phyloP scores from a whole-genome alignment of 1,140 invertebrate species.

The Danaus plexippus region DNA sequence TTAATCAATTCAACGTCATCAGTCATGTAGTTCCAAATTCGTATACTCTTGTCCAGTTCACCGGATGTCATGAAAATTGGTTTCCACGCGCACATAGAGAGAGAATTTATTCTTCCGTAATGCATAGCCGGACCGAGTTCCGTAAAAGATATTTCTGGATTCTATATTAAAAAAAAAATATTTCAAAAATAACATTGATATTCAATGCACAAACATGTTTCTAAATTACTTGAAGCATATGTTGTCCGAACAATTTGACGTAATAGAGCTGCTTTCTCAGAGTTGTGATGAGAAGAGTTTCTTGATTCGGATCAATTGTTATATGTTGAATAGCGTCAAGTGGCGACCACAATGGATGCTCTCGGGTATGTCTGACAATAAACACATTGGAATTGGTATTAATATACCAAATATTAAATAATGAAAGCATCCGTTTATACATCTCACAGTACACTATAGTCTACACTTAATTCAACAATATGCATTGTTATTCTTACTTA shows the following conservation, averaged over 20 bases:
- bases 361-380: slow-evolving; percentile 50
- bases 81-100: slow-evolving; percentile 91
- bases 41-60: slow-evolving; percentile 82
- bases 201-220: not conserved
- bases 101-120: slow-evolving; percentile 81
- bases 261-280: slow-evolving; percentile 76
- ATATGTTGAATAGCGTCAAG: slow-evolving; percentile 74
- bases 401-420: slow-evolving; percentile 5
- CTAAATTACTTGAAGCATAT: slow-evolving; percentile 56
- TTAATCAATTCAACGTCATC: slow-evolving; percentile 83
- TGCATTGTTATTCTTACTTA: slow-evolving; percentile 38
- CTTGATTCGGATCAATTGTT: slow-evolving; percentile 70
- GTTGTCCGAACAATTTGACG: slow-evolving; percentile 72
- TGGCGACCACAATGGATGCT: slow-evolving; percentile 54
- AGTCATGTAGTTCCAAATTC: slow-evolving; percentile 92
- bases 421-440: not conserved
- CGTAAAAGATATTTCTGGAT: slow-evolving; percentile 60
- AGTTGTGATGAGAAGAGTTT: slow-evolving; percentile 75
- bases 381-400: slow-evolving; percentile 1
- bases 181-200: not conserved
- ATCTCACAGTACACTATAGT: not conserved
- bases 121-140: slow-evolving; percentile 83
- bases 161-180: slow-evolving; percentile 30
- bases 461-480: not conserved
- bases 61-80: slow-evolving; percentile 90